phyloP scores from a whole-genome alignment of 2,797 vertebrate genomes.

The Helarctos malayanus region DNA sequence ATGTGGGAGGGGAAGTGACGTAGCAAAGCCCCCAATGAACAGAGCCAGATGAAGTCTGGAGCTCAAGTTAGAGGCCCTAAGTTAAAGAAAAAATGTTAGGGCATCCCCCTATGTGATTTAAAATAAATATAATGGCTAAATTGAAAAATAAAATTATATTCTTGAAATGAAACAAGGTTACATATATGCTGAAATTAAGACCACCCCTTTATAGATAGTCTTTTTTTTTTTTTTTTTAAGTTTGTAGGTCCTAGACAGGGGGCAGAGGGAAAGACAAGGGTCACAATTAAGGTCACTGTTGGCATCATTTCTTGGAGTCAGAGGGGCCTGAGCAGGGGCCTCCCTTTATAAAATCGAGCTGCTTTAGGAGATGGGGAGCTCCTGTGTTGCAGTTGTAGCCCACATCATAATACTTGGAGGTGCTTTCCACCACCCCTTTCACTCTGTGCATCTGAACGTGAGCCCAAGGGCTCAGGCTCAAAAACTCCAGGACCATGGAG shows the following conservation, averaged over 20 bases:
- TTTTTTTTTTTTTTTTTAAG: neutral
- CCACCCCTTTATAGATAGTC: neutral
- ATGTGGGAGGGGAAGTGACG: neutral
- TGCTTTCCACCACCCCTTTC: neutral
- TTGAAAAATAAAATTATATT: neutral
- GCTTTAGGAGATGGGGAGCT: neutral
- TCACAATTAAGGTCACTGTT: neutral
- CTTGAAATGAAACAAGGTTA: constrained; percentile 42
- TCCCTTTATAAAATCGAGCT: neutral
- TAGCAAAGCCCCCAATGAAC: neutral
- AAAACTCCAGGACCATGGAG: constrained; percentile 63
- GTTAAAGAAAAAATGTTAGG: neutral
- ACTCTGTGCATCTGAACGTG: neutral
- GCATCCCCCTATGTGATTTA: neutral
- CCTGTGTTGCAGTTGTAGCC: neutral
- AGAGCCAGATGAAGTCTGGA: neutral
- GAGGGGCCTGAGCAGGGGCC: neutral
- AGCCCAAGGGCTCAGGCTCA: neutral
- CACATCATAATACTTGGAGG: no score
- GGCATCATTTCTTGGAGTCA: neutral
- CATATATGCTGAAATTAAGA: neutral
- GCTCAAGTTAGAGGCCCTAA: neutral
- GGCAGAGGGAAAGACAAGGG: neutral
- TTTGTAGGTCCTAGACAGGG: neutral
- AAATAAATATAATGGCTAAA: constrained; percentile 32